Conservation (phyloP, 2,888 invertebrate species). For the Gortyna flavago region DNA sequence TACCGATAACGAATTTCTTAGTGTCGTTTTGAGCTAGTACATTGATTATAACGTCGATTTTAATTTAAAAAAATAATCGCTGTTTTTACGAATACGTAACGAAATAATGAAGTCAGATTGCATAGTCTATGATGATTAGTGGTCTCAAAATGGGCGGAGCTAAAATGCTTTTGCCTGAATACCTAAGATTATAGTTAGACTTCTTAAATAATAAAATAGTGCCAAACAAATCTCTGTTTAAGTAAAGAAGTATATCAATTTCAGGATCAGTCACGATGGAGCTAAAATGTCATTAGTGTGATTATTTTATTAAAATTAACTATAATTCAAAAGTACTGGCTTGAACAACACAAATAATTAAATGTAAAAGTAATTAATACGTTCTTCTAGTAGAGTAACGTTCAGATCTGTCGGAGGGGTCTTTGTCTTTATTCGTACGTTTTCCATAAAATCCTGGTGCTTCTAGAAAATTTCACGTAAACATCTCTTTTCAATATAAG, state of each 20-base stretch:
- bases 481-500: slow-evolving; percentile 15
- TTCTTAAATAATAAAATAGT: not conserved
- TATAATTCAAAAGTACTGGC: slow-evolving; percentile 1
- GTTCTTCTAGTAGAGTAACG: slow-evolving; percentile 29
- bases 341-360: slow-evolving; percentile 41
- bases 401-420: slow-evolving; percentile 49
- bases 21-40: slow-evolving; percentile 38
- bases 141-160: not conserved
- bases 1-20: slow-evolving; percentile 72
- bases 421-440: slow-evolving; percentile 29
- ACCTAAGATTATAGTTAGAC: not conserved
- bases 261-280: not conserved
- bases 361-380: slow-evolving; percentile 38
- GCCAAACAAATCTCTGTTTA: not conserved
- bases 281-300: not conserved
- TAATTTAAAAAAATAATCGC: not conserved
- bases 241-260: not conserved
- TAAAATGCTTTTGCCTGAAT: not conserved
- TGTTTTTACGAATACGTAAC: not conserved
- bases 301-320: slow-evolving; percentile 12
- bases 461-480: slow-evolving; percentile 42
- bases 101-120: not conserved
- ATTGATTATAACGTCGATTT: slow-evolving; percentile 12
- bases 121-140: too few relatives aligned
- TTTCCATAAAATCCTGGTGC: slow-evolving; percentile 39